These are phyloP conservation scores for Drosophila mimica DNA, from an alignment of 2,888 invertebrate species.

Conservation along the genomic window DNA sequence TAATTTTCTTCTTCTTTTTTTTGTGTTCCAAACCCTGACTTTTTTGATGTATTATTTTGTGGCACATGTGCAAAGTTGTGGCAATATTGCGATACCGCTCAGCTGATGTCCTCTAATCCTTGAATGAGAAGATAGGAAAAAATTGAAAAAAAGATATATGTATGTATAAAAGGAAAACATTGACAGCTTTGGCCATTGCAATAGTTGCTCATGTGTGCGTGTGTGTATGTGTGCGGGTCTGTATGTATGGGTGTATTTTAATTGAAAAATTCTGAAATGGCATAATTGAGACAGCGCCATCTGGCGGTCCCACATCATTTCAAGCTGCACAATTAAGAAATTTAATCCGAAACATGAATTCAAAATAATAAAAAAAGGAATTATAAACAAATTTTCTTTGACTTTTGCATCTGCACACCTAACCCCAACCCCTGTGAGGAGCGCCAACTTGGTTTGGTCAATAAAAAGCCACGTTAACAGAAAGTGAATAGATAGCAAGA, in stretches of 20 bases:
- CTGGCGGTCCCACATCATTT: constrained; percentile 31
- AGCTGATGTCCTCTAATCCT: constrained; percentile 54
- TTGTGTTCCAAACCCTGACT: constrained; percentile 4
- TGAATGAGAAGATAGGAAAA: constrained; percentile 5
- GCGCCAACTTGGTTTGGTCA: constrained; percentile 33
- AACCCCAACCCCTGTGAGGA: neutral
- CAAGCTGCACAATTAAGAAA: constrained; percentile 65
- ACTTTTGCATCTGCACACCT: constrained; percentile 11
- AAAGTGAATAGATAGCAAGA: constrained; percentile 48
- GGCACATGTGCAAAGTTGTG: constrained; percentile 27
- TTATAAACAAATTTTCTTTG: constrained; percentile 29
- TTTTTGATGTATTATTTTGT: constrained; percentile 28
- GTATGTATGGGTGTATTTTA: constrained; percentile 47
- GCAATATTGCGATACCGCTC: constrained; percentile 20
- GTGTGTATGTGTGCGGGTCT: constrained; percentile 3
- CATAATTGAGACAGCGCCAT: constrained; percentile 68
- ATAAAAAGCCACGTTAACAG: constrained; percentile 67
- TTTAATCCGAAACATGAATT: constrained; percentile 25
- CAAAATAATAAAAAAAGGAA: neutral
- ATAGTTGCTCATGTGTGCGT: neutral
- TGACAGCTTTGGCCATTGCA: constrained; percentile 31
- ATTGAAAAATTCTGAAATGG: constrained; percentile 79
- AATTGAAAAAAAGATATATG: neutral
- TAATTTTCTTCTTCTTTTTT: neutral
- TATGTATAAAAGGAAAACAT: constrained; percentile 6